Base-by-base conservation (phyloP, 2,113 vertebrate genomes). In the Hoplias malabaricus region DNA sequence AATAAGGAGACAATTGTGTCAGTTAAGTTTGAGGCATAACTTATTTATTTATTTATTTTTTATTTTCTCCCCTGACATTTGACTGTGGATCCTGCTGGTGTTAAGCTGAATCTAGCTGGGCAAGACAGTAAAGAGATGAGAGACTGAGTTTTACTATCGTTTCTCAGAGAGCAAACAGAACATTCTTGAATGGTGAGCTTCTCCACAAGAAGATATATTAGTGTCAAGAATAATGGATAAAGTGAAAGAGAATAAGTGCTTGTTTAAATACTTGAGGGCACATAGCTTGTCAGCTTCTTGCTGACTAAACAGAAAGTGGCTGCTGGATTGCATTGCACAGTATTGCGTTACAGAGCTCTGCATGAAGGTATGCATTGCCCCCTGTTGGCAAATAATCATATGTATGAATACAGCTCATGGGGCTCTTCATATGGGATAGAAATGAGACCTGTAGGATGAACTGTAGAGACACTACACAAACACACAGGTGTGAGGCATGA, bases 331-430 rank as follows among this genome's bases (percentile, higher is more conserved):
- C 54, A 77, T 77, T 77, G 65, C 65, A 48, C 13, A 42, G 23
- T 54, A 77, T 66, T 75, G 27, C 21, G 12, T 75, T 65, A 34
- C 59, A 84, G 34, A 34, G 50, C 40, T 59, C n/a, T 23, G 74
- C 21, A 54, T 74, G 46, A 82, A 82, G 82, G 75, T 46, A 69
- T 38, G 25, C 83, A 85, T 84, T 81, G 86, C 84, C 85, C 75
- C 83, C 80, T 90, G 80, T 86, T 88, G 86, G 87, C 73, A 70
- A 74, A 68, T 69, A 77, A 77, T 68, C 57, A 75, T 34, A 59
- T 59, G 43, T 57, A 74, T 80, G 67, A 85, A 81, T 78, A 42
- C 36, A 5, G 40, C 59, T 31, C 25, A 16, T 53, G 23, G 10
- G 29, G 38, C 43, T 53, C 36, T 59, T 53, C 48, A 67, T n/a